Evolutionary conservation across 2,888 invertebrate species (phyloP).

Genomic region (Phalangium opilio): DNA sequence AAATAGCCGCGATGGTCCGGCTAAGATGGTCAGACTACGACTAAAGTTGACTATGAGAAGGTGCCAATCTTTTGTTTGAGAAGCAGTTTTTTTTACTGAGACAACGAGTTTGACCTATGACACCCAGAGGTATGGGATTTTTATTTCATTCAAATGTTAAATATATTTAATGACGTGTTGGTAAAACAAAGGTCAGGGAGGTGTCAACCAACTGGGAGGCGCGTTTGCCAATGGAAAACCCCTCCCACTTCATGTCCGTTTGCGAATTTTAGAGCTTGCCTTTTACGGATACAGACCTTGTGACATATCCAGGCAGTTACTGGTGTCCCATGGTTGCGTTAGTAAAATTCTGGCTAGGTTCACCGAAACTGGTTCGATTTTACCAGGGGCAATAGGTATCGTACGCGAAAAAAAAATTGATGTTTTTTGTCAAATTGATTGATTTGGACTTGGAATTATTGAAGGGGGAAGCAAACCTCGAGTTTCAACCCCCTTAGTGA

Average conservation of each 20-base stretch:
- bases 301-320: conserved; percentile 23
- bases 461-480: conserved; percentile 24
- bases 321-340: conserved; percentile 25
- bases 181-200: conserved; percentile 19
- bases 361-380: conserved; percentile 24
- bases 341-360: conserved; percentile 23
- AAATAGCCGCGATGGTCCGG: no score
- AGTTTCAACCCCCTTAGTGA: conserved; percentile 24
- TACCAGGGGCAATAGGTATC: conserved; percentile 24
- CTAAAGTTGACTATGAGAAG: no score
- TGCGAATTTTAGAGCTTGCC: conserved; percentile 22
- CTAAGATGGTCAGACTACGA: no score
- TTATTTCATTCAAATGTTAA: no score
- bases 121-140: no score
- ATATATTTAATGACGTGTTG: no score
- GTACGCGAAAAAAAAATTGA: no score
- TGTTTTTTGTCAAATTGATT: not conserved
- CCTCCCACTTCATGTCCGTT: conserved; percentile 21
- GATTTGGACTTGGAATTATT: not conserved
- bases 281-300: conserved; percentile 23
- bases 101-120: no score
- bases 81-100: no score
- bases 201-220: conserved; percentile 24
- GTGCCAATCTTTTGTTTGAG: no score
- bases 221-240: conserved; percentile 24